Base-by-base conservation (phyloP, 1,140 invertebrate species). In the Aphaenogaster rudis region DNA sequence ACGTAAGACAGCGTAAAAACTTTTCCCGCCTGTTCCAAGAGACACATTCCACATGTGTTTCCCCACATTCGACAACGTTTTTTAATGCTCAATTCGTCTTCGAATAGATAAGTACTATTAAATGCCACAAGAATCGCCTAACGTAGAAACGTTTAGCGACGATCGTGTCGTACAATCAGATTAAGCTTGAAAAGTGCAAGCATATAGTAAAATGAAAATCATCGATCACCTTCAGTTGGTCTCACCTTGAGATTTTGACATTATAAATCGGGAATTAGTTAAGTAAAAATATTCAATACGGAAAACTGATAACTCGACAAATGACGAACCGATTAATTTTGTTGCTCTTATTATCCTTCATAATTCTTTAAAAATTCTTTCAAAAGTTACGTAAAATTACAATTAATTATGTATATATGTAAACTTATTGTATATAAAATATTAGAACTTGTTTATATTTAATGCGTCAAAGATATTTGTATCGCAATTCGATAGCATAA, bases 401-500 rank as follows among this genome's bases (percentile, higher is more conserved):
- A 28, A 28, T 28, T 28, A 28, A 28, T 28, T 28, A 28, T 4
- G 11, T 11, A 54, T 54, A 39, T 3, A 21, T 74, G 21, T 39
- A 36, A 74, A 28, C 3, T 15, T 2, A 74, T 74, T 39, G 3
- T 57, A n/a, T 5, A 6, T 39, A 17, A 39, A 39, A 57, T n/a
- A 54, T 57, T 59, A 42, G n/a, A 42, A 39, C 48, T 54, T 52
- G 8, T 76, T 76, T 42, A 59, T 59, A 76, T 21, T 57, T 39
- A 39, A 42, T 11, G 17, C 48, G 17, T 39, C 5, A 76, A 59
- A 76, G 36, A 76, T 76, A 57, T 76, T 76, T 54, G 5, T n/a
- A 5, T 36, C 11, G 7, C n/a, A 39, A 76, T 76, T 39, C 13
- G n/a, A 74, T 50, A 71, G 45, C 21, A 71, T 72, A 15, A 72